A percentile compares a stretch with the other conserved stretches of the same genome.
Evolutionary conservation across 2,113 vertebrate species (phyloP).

Genomic region (Thunnus thynnus): DNA sequence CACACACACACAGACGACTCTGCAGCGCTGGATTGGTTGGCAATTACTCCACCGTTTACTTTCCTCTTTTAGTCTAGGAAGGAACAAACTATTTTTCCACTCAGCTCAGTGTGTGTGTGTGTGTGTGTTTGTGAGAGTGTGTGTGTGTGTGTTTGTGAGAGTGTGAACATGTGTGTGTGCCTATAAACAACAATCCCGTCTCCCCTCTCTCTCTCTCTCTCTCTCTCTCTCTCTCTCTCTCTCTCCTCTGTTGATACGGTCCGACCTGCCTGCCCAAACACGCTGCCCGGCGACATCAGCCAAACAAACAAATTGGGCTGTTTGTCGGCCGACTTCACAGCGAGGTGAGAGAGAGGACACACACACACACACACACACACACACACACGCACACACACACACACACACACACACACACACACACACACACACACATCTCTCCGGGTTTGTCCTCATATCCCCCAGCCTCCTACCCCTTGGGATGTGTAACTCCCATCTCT

Average conservation of each 20-base stretch:
- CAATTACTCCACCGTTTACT: conserved; percentile 22
- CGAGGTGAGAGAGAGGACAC: neutral
- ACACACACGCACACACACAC: conserved; percentile 19
- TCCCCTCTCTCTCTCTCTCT: neutral
- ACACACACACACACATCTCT: conserved; percentile 22
- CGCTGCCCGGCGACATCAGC: conserved; percentile 52
- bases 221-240: neutral
- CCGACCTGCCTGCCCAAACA: conserved; percentile 64
- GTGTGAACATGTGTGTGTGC: neutral
- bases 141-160: neutral
- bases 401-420: conserved; percentile 43
- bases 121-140: neutral
- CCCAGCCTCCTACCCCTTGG: neutral
- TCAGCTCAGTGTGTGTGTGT: neutral
- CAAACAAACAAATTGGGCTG: conserved; percentile 65
- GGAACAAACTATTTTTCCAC: conserved; percentile 26
- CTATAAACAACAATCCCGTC: neutral
- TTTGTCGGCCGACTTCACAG: conserved; percentile 56
- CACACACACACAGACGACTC: conserved; percentile 23
- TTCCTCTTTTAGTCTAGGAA: neutral
- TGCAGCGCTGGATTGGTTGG: conserved; percentile 40
- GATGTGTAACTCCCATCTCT: conserved; percentile 8
- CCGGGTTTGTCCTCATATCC: neutral
- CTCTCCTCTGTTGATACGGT: conserved; percentile 38
- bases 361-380: conserved; percentile 45